A percentile compares a stretch with the other conserved stretches of the same genome.
These are phyloP conservation scores for Amazona vittata DNA, from an alignment of 2,113 vertebrate genomes.

Conservation along the genomic window DNA sequence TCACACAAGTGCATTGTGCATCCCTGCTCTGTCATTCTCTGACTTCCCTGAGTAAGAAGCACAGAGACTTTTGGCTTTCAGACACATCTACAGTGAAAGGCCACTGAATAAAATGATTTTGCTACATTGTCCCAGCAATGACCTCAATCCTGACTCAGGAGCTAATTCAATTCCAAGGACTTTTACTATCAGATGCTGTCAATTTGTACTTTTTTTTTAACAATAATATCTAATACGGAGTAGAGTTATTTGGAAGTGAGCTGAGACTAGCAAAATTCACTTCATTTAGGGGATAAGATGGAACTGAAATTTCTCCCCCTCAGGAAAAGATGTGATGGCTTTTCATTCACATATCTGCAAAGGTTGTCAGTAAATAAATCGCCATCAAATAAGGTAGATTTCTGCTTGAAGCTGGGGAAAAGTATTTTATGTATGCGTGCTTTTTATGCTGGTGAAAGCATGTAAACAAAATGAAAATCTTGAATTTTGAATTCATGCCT, in stretches of 20 bases:
- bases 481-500: background rate
- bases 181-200: constrained; percentile 37
- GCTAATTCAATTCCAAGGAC: constrained; percentile 53
- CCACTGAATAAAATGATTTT: constrained; percentile 16
- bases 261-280: constrained; percentile 54
- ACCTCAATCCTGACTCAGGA: constrained; percentile 25
- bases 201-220: background rate
- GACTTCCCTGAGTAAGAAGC: background rate
- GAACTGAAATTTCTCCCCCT: background rate
- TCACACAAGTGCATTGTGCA: background rate
- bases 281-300: constrained; percentile 7
- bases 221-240: constrained; percentile 27
- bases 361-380: background rate
- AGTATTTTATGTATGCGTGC: background rate
- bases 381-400: background rate
- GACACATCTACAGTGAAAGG: background rate
- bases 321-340: background rate
- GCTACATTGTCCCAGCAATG: constrained; percentile 24
- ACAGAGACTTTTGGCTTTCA: background rate
- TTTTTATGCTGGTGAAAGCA: background rate
- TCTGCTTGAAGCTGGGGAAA: background rate
- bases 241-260: constrained; percentile 6
- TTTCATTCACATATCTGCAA: background rate
- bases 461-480: background rate
- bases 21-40: background rate